A percentile compares a stretch with the other conserved stretches of the same genome.
Evolutionary conservation across 2,113 vertebrate species (phyloP).

Genomic region (Sphyrna mokarran): DNA sequence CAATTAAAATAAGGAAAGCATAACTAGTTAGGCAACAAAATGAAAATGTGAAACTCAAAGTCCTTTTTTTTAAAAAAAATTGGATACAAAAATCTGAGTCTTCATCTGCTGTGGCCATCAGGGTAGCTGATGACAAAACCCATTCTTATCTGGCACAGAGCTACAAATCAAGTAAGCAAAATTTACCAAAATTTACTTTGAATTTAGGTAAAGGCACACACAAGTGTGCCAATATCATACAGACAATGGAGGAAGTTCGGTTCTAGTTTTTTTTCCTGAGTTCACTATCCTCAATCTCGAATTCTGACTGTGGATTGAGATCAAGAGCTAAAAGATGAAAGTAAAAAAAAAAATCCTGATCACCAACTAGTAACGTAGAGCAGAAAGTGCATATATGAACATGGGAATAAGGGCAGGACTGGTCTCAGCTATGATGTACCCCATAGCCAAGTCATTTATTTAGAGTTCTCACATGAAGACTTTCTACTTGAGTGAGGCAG

Average conservation of each 20-base stretch:
- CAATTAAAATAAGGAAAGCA: neutral
- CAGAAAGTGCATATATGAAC: too few species aligned
- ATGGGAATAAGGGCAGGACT: neutral
- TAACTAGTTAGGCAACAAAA: neutral
- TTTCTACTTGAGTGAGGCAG: neutral
- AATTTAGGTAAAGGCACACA: neutral
- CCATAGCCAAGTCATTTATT: neutral
- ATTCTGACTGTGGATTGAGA: neutral
- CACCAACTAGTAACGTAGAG: neutral
- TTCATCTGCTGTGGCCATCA: neutral
- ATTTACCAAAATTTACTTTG: neutral
- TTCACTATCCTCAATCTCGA: neutral
- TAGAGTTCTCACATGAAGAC: neutral
- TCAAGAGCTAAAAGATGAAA: too few species aligned
- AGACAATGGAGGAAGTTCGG: neutral
- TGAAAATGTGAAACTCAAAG: neutral
- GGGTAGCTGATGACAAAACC: neutral
- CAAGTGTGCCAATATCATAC: neutral
- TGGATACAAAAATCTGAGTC: neutral
- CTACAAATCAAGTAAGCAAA: neutral
- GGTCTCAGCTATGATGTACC: neutral
- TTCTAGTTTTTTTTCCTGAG: neutral
- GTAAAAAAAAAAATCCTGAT: neutral
- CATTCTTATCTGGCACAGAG: neutral
- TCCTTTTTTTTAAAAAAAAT: neutral